Evolutionary conservation across 2,888 invertebrate genomes (phyloP), one percentile per base, ranked within the genome.

Genomic region (Ganaspis brasiliensis): DNA sequence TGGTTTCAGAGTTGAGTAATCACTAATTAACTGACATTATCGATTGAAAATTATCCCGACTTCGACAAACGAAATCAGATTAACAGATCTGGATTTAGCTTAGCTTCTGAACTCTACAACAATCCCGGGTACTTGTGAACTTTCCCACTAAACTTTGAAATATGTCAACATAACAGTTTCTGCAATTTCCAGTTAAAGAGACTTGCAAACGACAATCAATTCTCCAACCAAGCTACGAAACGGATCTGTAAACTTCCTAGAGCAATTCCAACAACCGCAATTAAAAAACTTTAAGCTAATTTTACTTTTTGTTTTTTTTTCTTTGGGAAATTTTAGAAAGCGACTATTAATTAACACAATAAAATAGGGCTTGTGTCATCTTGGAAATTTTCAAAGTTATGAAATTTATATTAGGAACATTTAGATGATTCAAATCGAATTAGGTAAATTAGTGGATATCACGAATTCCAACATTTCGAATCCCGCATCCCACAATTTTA

Each of bases 251-350:
- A 31, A 31, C 31, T 31, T 31, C 31, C 31, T 31, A 6, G 31
- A 31, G 31, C 40, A 21, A 70, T 61, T 24, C 24, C 21, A 14
- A 57, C 16, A 57, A 57, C 24, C 24, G 57, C n/a, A 57, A 57
- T 57, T 19, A 16, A 16, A 57, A 61, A 61, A 24, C 12, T 61
- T n/a, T 61, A 26, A 24, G 9, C 3, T 6, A 31, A 31, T 31
- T 31, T 31, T 31, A 6, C 31, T 4, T 31, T 31, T 4, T 31
- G 31, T 4, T 31, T 2, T 31, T 31, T 31, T 31, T 2, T 4
- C 3, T 4, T 4, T 31, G 6, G 6, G 31, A 31, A 4, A 31
- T 31, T 4, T 6, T 31, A 4, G 3, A 31, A 31, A 6, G 6
- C 31, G 31, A 31, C 3, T 31, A 31, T 31, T 31, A n/a, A n/a